Percentiles rank a stretch among this genome's conserved stretches.
Evolutionary conservation across 2,888 invertebrate species (phyloP).

Genomic region (Drosophila nr. perissopoda): DNA sequence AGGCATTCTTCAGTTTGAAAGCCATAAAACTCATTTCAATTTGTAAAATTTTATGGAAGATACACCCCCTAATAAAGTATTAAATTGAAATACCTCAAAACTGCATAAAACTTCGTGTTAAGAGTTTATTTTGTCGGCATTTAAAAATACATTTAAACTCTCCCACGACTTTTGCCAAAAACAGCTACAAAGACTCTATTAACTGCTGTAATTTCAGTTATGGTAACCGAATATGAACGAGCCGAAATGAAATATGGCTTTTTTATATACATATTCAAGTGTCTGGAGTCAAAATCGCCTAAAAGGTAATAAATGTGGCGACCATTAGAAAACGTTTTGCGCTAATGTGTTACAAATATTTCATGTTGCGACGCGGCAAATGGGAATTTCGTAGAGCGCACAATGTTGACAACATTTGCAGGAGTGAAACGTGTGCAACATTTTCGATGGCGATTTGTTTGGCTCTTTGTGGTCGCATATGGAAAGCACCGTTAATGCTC

Average conservation of each 20-base stretch:
- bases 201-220: constrained; percentile 51
- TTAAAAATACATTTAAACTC: constrained; percentile 26
- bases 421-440: constrained; percentile 22
- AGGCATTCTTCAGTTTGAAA: background rate
- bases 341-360: constrained; percentile 79
- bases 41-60: background rate
- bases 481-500: constrained; percentile 74
- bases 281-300: constrained; percentile 45
- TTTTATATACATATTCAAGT: constrained; percentile 35
- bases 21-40: background rate
- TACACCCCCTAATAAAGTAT: background rate
- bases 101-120: background rate
- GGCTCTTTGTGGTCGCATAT: constrained; percentile 52
- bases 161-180: constrained; percentile 39
- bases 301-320: constrained; percentile 62
- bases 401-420: constrained; percentile 42
- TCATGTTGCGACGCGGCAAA: constrained; percentile 50
- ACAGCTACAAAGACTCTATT: constrained; percentile 51
- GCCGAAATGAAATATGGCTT: constrained; percentile 53
- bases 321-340: constrained; percentile 77
- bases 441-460: constrained; percentile 44
- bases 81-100: background rate
- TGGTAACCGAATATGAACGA: constrained; percentile 32
- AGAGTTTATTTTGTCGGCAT: constrained; percentile 1
- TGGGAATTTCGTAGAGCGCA: constrained; percentile 37